These are phyloP conservation scores for Margarornis squamiger DNA, from an alignment of 2,797 vertebrate genomes.

Conservation along the genomic window DNA sequence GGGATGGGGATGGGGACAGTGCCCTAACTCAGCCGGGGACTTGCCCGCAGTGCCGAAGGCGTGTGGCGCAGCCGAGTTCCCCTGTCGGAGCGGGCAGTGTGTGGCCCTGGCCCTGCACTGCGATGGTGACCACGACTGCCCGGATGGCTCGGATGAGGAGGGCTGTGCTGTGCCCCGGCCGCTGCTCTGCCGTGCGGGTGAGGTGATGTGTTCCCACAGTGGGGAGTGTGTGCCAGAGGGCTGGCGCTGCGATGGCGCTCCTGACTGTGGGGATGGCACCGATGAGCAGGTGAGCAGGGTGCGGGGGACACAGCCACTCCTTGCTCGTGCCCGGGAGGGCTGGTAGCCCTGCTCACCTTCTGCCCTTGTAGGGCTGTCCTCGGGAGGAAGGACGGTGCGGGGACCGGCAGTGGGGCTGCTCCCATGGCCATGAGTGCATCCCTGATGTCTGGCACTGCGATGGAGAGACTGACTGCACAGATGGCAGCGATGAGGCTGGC, in stretches of 20 bases:
- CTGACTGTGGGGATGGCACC: conserved; percentile 85
- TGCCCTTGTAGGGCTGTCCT: conserved; percentile 18
- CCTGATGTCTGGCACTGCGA: conserved; percentile 88
- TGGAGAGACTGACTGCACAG: conserved; percentile 81
- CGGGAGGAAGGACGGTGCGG: background rate
- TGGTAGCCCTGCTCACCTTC: background rate
- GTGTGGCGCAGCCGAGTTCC: conserved; percentile 76
- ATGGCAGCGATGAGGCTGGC: conserved; percentile 82
- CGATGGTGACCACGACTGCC: conserved; percentile 87
- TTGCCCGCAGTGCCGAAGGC: conserved; percentile 61
- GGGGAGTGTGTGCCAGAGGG: conserved; percentile 84
- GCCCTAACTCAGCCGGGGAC: background rate
- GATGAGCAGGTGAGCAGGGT: conserved; percentile 83
- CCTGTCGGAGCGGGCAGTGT: conserved; percentile 85
- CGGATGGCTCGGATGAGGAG: conserved; percentile 86
- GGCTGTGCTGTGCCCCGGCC: conserved; percentile 73
- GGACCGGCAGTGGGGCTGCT: conserved; percentile 82
- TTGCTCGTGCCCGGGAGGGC: fast-evolving
- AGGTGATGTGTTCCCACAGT: conserved; percentile 77
- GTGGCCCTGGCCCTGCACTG: conserved; percentile 81
- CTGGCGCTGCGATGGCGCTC: conserved; percentile 88
- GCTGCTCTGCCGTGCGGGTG: conserved; percentile 67
- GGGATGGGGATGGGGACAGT: background rate
- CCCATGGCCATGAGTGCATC: conserved; percentile 77
- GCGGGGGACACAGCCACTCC: too few species aligned